phyloP scores from a whole-genome alignment of 2,888 invertebrate genomes.

The Parnassius apollo region DNA sequence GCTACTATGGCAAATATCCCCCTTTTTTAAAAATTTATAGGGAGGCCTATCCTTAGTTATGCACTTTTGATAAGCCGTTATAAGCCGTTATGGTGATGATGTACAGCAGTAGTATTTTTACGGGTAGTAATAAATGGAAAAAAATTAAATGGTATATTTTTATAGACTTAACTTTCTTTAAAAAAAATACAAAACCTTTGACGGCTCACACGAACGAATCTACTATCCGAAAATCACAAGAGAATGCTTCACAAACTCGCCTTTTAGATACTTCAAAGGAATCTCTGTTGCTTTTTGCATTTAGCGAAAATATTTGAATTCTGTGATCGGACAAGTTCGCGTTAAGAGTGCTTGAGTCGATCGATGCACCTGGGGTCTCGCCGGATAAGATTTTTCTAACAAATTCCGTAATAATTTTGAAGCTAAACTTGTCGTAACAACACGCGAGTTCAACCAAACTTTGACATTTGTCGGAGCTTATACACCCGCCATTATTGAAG shows the following conservation, averaged over 20 bases:
- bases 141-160: no score
- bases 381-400: slow-evolving; percentile 41
- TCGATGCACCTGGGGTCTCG: slow-evolving; percentile 50
- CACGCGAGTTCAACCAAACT: slow-evolving; percentile 41
- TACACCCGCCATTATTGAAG: slow-evolving; percentile 30
- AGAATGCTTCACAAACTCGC: slow-evolving; percentile 44
- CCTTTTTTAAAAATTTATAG: no score
- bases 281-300: slow-evolving; percentile 50
- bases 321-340: slow-evolving; percentile 52
- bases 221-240: slow-evolving; percentile 42
- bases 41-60: no score
- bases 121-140: no score
- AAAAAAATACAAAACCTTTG: neutral
- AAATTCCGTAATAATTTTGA: slow-evolving; percentile 51
- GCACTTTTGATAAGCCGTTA: no score
- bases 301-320: slow-evolving; percentile 68
- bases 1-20: neutral
- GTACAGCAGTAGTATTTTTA: no score
- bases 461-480: slow-evolving; percentile 45
- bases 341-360: slow-evolving; percentile 38
- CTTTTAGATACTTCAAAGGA: slow-evolving; percentile 51
- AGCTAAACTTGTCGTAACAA: slow-evolving; percentile 33
- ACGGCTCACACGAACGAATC: slow-evolving; percentile 42
- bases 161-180: no score
- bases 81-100: no score